A percentile compares a stretch with the other conserved stretches of the same genome.
Conservation (phyloP, 1,140 invertebrate species). For the Calliopsis andreniformis region DNA sequence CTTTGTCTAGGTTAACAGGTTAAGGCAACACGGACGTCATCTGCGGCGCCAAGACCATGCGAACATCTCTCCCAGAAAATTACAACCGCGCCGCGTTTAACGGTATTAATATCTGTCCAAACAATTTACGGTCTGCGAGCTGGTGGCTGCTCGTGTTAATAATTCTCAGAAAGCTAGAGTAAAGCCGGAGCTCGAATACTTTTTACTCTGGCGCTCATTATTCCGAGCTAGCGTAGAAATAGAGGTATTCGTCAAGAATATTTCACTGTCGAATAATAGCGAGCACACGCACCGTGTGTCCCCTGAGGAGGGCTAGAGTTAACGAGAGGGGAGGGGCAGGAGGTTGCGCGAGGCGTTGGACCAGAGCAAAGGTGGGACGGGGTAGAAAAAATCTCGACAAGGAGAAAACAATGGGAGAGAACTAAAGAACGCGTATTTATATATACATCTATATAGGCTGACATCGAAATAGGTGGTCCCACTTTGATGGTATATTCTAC, state of each 20-base stretch:
- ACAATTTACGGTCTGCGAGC: slow-evolving; percentile 6
- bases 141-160: slow-evolving; percentile 6
- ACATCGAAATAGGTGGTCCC: too few relatives aligned
- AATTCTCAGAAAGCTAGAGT: neutral
- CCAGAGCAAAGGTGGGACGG: neutral
- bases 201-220: slow-evolving; percentile 21
- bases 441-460: too few relatives aligned
- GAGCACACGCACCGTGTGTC: neutral
- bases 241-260: slow-evolving; percentile 33
- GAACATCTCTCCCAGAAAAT: neutral
- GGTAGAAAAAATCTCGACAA: neutral
- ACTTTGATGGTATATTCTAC: too few relatives aligned
- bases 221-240: slow-evolving; percentile 18
- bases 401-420: slow-evolving; percentile 2
- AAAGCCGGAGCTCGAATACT: neutral
- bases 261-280: slow-evolving; percentile 30
- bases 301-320: neutral
- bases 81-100: neutral
- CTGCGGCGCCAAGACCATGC: neutral
- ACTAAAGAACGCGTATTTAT: neutral
- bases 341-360: neutral
- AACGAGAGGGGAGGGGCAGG: neutral
- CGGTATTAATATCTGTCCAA: slow-evolving; percentile 28
- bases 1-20: too few relatives aligned
- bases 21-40: too few relatives aligned